Base-by-base conservation (phyloP, 1,140 invertebrate genomes). In the Panulirus ornatus region DNA sequence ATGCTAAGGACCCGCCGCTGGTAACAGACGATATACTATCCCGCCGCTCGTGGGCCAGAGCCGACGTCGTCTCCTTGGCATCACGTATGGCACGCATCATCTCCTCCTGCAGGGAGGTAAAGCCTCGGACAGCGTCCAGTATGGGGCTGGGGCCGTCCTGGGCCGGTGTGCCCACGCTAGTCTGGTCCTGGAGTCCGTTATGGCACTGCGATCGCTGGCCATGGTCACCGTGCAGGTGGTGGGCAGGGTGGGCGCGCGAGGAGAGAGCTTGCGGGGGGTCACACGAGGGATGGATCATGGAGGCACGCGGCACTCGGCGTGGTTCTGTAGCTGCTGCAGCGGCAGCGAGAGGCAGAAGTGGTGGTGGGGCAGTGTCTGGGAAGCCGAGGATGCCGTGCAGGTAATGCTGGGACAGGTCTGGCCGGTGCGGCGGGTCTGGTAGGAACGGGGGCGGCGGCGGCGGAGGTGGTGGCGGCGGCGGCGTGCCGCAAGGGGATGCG, bases 11-110 rank as follows among this genome's bases (percentile, higher is more conserved):
- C 42, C 58, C 78, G 19, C 63, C 66, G 16, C 78, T 82, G 38
- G 78, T 40, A n/a, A 78, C 78, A 36, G 86, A 88, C 9, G 86
- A 81, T 14, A 58, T 19, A 38, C 75, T 88, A 27, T 79, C 86
- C n/a, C 47, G 54, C 19, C 75, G 63, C 38, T 78, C 63, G n/a
- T 22, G 36, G 9, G 47, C 30, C 44, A 89, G 44, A 79, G 78
- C 54, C 0, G 66, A 34, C 34, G 87, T 51, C 5, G 87, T 89
- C 63, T 89, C 75, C 78, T 89, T 89, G 34, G 87, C 87, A 16
- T 89, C 87, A 34, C 66, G 63, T 34, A 89, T 89, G 66, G 87
- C 87, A n/a, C 76, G 44, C 76, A 89, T 73, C 87, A 89, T 89
- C 42, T 89, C 87, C 40, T 89, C 87, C 87, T 89, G 87, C 79